Conservation (phyloP, 2,888 invertebrate genomes). For the Vandiemenella viatica region DNA sequence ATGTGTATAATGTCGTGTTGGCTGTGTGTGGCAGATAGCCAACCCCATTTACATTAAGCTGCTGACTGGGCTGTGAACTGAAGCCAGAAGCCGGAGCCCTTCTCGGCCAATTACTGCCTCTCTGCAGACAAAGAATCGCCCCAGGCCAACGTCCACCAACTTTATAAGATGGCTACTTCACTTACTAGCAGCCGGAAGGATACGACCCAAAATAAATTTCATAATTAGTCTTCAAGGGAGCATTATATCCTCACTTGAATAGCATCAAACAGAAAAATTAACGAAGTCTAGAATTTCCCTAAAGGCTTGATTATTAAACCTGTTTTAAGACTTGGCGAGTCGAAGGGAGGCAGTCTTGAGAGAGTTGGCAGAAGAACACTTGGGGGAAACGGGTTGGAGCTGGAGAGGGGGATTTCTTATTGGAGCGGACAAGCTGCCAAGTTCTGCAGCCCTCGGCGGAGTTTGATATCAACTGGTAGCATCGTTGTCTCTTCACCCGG, state of each 20-base stretch:
- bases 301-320: constrained; percentile 16
- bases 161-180: neutral
- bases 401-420: neutral
- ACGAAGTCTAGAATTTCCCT: constrained; percentile 17
- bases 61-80: no score
- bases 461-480: neutral
- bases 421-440: no score
- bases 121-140: neutral
- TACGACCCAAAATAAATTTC: constrained; percentile 15
- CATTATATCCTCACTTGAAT: constrained; percentile 13
- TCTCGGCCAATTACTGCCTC: neutral
- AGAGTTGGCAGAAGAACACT: neutral
- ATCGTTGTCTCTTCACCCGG: no score
- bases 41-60: no score
- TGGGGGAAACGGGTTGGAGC: neutral
- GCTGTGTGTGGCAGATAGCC: no score
- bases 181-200: neutral
- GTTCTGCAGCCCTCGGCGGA: neutral
- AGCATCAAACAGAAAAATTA: constrained; percentile 19
- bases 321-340: constrained; percentile 8
- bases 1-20: no score
- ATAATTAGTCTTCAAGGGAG: constrained; percentile 18
- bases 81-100: no score
- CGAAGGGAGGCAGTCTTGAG: neutral
- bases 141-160: neutral